Evolutionary conservation across 1,140 invertebrate species (phyloP).

Genomic region (Chrysomallon squamiferum): DNA sequence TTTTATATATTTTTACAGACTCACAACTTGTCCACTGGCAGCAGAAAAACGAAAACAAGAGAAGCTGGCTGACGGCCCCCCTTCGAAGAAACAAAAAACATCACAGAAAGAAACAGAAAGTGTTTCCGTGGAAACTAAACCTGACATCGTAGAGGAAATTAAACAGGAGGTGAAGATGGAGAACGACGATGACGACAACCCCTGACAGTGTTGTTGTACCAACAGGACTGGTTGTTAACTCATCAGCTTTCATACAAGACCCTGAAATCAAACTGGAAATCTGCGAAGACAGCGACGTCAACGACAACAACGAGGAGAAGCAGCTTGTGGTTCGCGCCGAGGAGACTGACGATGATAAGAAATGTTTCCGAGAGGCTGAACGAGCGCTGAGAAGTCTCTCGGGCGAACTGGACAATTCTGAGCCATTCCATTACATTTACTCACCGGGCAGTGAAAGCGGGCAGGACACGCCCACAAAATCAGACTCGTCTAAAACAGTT

Average conservation of each 20-base stretch:
- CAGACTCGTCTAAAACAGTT: background rate
- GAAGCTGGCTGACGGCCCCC: slow-evolving; percentile 12
- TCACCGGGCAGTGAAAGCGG: background rate
- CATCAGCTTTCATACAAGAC: slow-evolving; percentile 2
- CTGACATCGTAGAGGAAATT: background rate
- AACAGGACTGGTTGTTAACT: no score
- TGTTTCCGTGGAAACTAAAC: background rate
- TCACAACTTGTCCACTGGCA: slow-evolving; percentile 46
- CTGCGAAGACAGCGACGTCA: slow-evolving; percentile 10
- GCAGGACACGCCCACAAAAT: background rate
- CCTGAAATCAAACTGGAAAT: slow-evolving; percentile 12
- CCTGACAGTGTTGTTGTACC: background rate
- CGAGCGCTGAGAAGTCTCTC: slow-evolving; percentile 82
- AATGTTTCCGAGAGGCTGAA: slow-evolving; percentile 83
- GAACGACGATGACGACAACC: slow-evolving; percentile 9
- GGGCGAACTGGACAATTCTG: slow-evolving; percentile 61
- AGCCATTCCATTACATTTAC: slow-evolving; percentile 5
- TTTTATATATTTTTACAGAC: slow-evolving; percentile 24
- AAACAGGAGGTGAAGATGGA: background rate
- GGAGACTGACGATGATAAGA: slow-evolving; percentile 59
- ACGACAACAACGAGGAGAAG: background rate
- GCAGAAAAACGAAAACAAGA: slow-evolving; percentile 34
- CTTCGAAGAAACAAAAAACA: slow-evolving; percentile 9
- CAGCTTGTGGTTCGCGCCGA: background rate
- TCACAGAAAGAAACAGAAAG: slow-evolving; percentile 3